Evolutionary conservation across 2,797 vertebrate genomes (phyloP).

Genomic region (Lateolabrax maculatus): DNA sequence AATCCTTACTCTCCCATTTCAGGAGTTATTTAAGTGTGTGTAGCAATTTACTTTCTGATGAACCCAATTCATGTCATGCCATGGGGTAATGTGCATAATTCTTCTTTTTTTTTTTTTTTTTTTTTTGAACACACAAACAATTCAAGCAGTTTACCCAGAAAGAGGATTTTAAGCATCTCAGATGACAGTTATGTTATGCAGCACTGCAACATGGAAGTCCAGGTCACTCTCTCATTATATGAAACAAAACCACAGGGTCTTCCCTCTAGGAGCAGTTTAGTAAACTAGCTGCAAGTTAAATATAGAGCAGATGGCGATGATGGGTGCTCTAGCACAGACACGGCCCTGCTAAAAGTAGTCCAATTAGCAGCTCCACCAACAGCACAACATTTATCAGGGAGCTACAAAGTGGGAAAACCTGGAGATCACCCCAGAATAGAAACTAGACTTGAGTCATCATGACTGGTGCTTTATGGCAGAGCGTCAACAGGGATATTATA

Average conservation of each 20-base stretch:
- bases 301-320: slow-evolving; percentile 21
- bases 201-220: not conserved
- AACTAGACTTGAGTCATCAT: not conserved
- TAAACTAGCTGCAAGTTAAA: slow-evolving; percentile 14
- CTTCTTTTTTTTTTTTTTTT: no score
- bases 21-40: no score
- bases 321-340: slow-evolving; percentile 3
- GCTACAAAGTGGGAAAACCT: slow-evolving; percentile 3
- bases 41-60: not conserved
- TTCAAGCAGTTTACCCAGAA: not conserved
- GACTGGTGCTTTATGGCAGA: not conserved
- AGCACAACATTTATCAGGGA: slow-evolving; percentile 3
- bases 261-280: not conserved
- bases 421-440: not conserved
- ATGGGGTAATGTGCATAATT: not conserved
- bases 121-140: no score
- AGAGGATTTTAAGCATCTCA: not conserved
- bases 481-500: not conserved
- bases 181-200: not conserved
- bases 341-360: slow-evolving; percentile 1
- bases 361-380: slow-evolving; percentile 26
- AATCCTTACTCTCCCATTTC: no score
- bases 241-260: not conserved
- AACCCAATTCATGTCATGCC: not conserved
- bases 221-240: not conserved